Base-by-base conservation (phyloP, 2,113 vertebrate species). In the Gymnorhina tibicen region DNA sequence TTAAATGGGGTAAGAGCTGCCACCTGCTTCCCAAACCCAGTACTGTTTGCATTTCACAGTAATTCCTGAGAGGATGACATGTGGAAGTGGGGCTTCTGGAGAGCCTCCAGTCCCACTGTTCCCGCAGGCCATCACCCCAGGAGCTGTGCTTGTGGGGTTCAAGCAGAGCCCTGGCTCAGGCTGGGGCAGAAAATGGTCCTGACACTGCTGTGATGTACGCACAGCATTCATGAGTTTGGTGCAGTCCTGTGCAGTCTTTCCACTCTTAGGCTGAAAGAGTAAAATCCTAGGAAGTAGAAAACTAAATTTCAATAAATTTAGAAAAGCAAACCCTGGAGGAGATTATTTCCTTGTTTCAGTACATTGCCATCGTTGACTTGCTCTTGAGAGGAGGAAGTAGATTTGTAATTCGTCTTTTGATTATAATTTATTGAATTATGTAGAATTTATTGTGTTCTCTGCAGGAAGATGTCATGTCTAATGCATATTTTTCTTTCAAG, bases 91-190 rank as follows among this genome's bases (percentile, higher is more conserved):
- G 28, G 33, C n/a, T 69, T 30, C 19, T 30, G 63, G 28, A 37
- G 75, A 91, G 58, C 12, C 28, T 55, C 42, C 55, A 44, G 37
- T 27, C 24, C 60, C 5, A 3, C 46, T 19, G 12, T 5, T 66
- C 20, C 17, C 7, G 0, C 5, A 13, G 0, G 1, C 10, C 3
- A 3, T 7, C 30, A 21, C 15, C 18, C 10, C 21, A 1, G 1
- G 24, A 53, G 44, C 33, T 16, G 26, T 12, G 30, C 27, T 41
- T 56, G 33, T 28, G 60, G 27, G 23, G 16, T 3, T 47, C 44
- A 22, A 59, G 67, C n/a, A 73, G 41, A 28, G 16, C 11, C 41
- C 33, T 52, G 58, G 24, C 33, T 64, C 13, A 1, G 0, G 16
- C 27, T 59, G 62, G 17, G 11, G 32, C 35, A 37, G 22, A 52